These are phyloP conservation scores for Mastigias papua DNA, from an alignment of 30 jellyfish, hydroid and myxozoan genomes.

Conservation along the genomic window DNA sequence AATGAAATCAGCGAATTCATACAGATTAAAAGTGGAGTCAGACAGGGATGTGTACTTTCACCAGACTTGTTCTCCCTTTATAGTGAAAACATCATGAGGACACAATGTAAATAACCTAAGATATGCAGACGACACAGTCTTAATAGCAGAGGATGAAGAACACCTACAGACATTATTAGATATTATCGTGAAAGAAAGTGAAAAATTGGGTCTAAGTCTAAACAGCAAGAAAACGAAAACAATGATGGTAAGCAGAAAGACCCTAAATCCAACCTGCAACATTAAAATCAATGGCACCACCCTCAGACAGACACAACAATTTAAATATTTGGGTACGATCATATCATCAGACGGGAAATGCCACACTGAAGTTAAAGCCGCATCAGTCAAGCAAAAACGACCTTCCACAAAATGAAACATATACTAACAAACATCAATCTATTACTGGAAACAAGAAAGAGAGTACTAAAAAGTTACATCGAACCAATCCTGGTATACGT, in stretches of 20 bases:
- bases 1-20: background rate
- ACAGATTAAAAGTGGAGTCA: background rate
- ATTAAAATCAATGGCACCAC: background rate
- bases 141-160: background rate
- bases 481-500: background rate
- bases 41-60: background rate
- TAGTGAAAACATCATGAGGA: background rate
- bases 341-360: background rate
- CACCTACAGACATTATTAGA: background rate
- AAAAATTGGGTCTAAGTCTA: background rate
- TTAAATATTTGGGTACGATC: background rate
- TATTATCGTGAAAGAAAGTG: background rate
- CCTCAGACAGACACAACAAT: background rate
- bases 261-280: background rate
- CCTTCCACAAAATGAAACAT: background rate
- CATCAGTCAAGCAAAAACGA: background rate
- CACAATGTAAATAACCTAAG: background rate
- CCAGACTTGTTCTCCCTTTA: too few relatives aligned
- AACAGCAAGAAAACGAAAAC: background rate
- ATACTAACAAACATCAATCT: background rate
- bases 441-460: background rate
- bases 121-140: constrained; percentile 5
- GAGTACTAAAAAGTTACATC: background rate
- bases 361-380: background rate
- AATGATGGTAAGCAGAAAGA: background rate